Conservation (phyloP, 2,113 vertebrate genomes). For the human (Homo sapiens) region DNA sequence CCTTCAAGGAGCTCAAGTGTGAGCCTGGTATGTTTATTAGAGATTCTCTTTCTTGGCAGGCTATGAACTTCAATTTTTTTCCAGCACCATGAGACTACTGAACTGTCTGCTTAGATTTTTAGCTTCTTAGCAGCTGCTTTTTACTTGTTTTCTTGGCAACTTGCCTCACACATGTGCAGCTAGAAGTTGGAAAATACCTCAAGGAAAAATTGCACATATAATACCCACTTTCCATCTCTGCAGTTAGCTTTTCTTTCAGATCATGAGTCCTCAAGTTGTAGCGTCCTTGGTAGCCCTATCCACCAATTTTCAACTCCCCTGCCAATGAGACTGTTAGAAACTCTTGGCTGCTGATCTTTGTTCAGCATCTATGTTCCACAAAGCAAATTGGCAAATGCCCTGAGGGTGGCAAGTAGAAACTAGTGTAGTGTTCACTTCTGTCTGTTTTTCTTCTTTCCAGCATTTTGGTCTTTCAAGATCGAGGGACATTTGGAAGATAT, state of each 20-base stretch:
- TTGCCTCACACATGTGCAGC: conserved; percentile 53
- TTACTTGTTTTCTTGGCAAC: conserved; percentile 56
- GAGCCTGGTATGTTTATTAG: conserved; percentile 50
- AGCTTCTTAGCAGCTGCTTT: conserved; percentile 60
- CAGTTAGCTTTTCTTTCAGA: conserved; percentile 40
- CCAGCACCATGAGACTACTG: conserved; percentile 56
- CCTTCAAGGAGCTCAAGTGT: conserved; percentile 24
- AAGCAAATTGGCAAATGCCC: conserved; percentile 29
- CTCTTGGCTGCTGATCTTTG: conserved; percentile 44
- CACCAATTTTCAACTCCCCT: background rate
- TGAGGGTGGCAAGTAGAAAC: background rate
- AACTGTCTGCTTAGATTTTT: conserved; percentile 64
- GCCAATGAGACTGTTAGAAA: conserved; percentile 1
- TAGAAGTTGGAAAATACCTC: conserved; percentile 56
- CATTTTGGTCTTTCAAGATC: background rate
- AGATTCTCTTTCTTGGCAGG: conserved; percentile 59
- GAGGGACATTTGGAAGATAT: background rate
- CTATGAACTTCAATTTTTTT: conserved; percentile 48
- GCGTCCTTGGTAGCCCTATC: background rate
- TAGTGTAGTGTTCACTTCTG: background rate
- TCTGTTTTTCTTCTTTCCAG: background rate
- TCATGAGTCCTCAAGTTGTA: background rate
- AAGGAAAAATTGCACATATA: conserved; percentile 47
- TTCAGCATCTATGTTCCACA: conserved; percentile 13
- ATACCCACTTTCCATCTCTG: conserved; percentile 37